A percentile compares a stretch with the other conserved stretches of the same genome.
phyloP scores from a whole-genome alignment of 2,888 invertebrate species.

The Xestia ashworthii region DNA sequence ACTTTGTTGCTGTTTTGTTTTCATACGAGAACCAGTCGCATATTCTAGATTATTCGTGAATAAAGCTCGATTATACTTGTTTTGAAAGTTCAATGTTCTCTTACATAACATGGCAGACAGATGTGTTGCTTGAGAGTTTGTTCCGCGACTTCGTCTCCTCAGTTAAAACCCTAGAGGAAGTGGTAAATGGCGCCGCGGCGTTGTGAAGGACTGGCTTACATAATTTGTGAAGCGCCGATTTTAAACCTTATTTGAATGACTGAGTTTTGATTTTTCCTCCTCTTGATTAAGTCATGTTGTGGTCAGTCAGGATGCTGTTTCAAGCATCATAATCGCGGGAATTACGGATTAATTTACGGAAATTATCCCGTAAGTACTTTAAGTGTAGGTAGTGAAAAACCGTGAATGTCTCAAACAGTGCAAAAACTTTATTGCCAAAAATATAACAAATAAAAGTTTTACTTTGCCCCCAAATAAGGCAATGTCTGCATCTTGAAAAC shows the following conservation, averaged over 20 bases:
- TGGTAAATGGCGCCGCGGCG: neutral
- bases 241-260: neutral
- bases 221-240: neutral
- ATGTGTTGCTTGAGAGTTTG: neutral
- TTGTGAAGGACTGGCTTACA: neutral
- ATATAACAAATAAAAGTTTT: too few species aligned
- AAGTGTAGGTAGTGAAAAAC: too few species aligned
- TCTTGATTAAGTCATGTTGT: too few species aligned
- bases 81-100: neutral
- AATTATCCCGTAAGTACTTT: too few species aligned
- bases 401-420: too few species aligned
- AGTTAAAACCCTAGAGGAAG: neutral
- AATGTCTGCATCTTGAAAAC: too few species aligned
- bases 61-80: neutral
- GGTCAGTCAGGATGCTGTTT: too few species aligned
- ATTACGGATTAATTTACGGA: too few species aligned
- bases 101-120: neutral
- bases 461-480: too few species aligned
- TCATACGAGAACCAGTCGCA: neutral
- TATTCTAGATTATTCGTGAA: constrained; percentile 14
- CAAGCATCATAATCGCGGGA: too few species aligned
- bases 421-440: too few species aligned
- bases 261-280: neutral
- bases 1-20: constrained; percentile 30
- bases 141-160: neutral